Evolutionary conservation across 2,113 vertebrate species (phyloP), one percentile per base, ranked within the genome.

Genomic region (Tetraodon nigroviridis): DNA sequence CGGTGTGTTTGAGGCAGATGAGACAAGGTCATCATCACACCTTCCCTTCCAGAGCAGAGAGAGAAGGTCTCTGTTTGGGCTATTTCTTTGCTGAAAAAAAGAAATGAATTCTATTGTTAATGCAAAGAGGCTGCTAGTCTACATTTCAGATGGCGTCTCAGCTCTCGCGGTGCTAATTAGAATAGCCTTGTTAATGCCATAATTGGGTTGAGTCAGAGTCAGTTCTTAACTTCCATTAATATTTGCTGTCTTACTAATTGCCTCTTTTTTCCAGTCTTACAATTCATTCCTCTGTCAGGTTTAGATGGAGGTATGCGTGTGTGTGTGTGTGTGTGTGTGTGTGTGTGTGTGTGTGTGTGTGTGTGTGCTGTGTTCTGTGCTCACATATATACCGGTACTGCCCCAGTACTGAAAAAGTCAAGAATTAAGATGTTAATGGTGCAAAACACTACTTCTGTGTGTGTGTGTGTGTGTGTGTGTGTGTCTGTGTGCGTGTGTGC

Each of bases 131-230:
- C 90, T 82, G 83, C 86, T 82, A 85, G 82, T 88, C 51, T n/a
- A 90, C 92, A 90, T 93, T 93, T 90, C 92, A 91, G 89, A 76
- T 51, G 84, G 83, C 90, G 89, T 91, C 89, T 89, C 89, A 48
- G 27, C 70, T 75, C 61, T 72, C 54, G 71, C 90, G 80, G 89
- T 74, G 69, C 75, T 90, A 90, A 90, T 91, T 92, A 92, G 91
- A 93, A 91, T 91, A 91, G 91, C 87, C 85, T 86, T 87, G 88
- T 91, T 91, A 91, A 93, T 91, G 90, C 92, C 85, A 86, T 93
- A 92, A 92, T 93, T 90, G 88, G 90, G 90, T 89, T 92, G n/a
- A n/a, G n/a, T 91, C 87, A 91, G 89, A 92, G 89, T 90, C 89
- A 84, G 73, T 87, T 86, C 83, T 85, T 90, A 90, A 87, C 76